Conservation (phyloP, 2,888 invertebrate species). For the Limnephilus rhombicus region DNA sequence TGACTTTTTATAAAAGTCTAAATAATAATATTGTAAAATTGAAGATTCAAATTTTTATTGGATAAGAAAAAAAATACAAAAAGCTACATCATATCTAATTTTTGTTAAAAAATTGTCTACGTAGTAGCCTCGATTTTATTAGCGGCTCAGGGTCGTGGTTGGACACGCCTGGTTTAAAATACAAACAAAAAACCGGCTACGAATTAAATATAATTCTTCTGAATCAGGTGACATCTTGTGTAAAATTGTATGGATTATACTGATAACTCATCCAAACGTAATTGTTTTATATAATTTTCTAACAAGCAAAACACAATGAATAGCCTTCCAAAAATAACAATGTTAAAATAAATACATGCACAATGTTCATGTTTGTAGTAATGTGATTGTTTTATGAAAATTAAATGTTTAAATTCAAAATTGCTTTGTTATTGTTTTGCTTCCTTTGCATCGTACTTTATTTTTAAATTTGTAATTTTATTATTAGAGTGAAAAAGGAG, state of each 20-base stretch:
- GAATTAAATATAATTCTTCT: neutral
- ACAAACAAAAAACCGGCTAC: neutral
- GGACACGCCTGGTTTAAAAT: neutral
- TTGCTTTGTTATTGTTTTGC: neutral
- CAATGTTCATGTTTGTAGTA: neutral
- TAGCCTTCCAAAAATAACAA: neutral
- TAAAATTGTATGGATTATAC: neutral
- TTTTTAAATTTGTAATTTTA: too few relatives aligned
- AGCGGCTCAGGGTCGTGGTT: neutral
- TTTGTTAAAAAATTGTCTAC: neutral
- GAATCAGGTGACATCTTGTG: neutral
- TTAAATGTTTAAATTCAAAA: neutral
- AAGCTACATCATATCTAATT: neutral
- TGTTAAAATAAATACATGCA: neutral
- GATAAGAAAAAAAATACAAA: neutral
- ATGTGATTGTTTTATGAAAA: neutral
- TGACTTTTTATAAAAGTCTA: too few relatives aligned
- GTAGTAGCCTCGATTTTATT: neutral
- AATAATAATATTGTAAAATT: too few relatives aligned
- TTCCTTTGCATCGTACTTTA: neutral
- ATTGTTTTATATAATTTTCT: neutral
- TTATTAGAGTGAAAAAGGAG: too few relatives aligned
- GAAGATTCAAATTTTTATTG: too few relatives aligned
- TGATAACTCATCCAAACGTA: neutral
- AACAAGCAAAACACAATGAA: neutral